These are phyloP conservation scores for Seladonia tumulorum DNA, from an alignment of 2,888 invertebrate genomes.

Conservation along the genomic window DNA sequence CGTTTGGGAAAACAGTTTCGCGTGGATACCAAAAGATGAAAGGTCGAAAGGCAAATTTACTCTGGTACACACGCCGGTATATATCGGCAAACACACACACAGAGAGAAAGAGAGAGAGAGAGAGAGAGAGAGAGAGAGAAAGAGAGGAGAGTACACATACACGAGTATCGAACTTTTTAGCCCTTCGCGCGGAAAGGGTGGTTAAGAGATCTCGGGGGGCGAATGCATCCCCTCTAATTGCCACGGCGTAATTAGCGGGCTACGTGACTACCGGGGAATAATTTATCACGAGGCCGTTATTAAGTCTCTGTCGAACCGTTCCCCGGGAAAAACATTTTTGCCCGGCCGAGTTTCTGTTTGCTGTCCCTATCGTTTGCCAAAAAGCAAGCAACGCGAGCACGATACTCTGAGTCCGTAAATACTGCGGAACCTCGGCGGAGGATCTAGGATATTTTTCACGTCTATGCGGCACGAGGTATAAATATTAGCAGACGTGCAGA, in stretches of 20 bases:
- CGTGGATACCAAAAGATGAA: not conserved
- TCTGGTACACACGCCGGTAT: not conserved
- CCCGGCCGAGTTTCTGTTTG: conserved; percentile 21
- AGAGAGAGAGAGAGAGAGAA: not conserved
- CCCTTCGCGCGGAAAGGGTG: conserved; percentile 29
- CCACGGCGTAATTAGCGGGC: conserved; percentile 60
- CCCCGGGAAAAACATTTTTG: conserved; percentile 37
- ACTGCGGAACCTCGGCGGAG: not conserved
- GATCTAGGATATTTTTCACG: not conserved
- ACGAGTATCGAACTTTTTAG: conserved; percentile 40
- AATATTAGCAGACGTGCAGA: not conserved
- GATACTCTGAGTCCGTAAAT: not conserved
- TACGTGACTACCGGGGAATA: conserved; percentile 50
- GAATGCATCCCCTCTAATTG: conserved; percentile 66
- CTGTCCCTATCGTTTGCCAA: conserved; percentile 14
- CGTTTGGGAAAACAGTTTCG: not conserved
- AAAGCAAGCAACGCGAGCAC: not conserved
- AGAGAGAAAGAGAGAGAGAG: too few species aligned
- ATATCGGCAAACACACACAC: not conserved
- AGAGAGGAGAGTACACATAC: not conserved
- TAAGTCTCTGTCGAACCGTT: conserved; percentile 54
- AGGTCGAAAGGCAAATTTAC: conserved; percentile 33
- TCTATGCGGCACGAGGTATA: not conserved
- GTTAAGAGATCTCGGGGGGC: conserved; percentile 63
- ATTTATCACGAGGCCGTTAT: conserved; percentile 63